Percentiles rank a stretch among this genome's conserved stretches.
Evolutionary conservation across 2,888 invertebrate species (phyloP).

Genomic region (Cynaeus angustus): DNA sequence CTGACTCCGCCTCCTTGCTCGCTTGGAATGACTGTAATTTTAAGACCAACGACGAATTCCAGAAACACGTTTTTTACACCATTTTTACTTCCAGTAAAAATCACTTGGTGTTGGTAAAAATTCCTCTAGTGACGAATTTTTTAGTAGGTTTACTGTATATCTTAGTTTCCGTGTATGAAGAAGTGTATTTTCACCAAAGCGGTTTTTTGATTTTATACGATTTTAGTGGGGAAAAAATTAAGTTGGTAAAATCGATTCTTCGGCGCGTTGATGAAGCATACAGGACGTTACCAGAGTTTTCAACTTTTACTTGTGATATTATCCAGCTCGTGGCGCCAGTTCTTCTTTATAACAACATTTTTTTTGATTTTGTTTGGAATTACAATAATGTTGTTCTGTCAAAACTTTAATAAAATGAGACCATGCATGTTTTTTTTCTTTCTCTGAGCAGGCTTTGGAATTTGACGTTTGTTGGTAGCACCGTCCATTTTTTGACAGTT

Average conservation of each 20-base stretch:
- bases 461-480: too few relatives aligned
- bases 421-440: too few relatives aligned
- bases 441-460: too few relatives aligned
- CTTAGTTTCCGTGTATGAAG: constrained; percentile 59
- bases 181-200: constrained; percentile 57
- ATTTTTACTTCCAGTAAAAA: constrained; percentile 54
- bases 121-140: constrained; percentile 67
- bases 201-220: constrained; percentile 55
- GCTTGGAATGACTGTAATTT: constrained; percentile 58
- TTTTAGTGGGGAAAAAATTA: constrained; percentile 21
- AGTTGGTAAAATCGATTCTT: constrained; percentile 26
- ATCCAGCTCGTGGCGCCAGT: constrained; percentile 56
- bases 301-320: constrained; percentile 55
- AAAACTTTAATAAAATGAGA: constrained; percentile 24
- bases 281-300: constrained; percentile 21
- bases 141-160: constrained; percentile 65
- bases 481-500: too few relatives aligned
- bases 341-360: constrained; percentile 52
- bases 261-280: constrained; percentile 50
- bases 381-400: constrained; percentile 56
- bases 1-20: constrained; percentile 51
- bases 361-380: constrained; percentile 54
- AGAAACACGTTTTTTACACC: constrained; percentile 57
- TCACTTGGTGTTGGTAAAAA: constrained; percentile 63
- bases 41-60: constrained; percentile 58